phyloP scores from a whole-genome alignment of 1,140 invertebrate genomes.

The Subanguina moxae region DNA sequence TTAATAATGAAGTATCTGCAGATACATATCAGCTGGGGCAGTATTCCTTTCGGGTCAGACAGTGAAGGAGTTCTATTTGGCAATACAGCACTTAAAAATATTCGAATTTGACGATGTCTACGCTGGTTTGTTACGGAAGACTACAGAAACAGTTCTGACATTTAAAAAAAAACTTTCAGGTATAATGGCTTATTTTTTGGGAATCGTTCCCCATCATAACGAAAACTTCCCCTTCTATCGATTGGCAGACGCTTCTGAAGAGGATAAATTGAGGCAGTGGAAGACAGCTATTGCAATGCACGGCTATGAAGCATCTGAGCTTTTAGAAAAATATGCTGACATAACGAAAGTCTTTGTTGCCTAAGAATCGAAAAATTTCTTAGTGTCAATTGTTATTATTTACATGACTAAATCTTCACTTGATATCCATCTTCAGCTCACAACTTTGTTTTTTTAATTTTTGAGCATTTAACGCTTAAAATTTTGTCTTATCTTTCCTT shows the following conservation, averaged over 20 bases:
- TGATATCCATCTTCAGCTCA: no score
- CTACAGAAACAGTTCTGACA: neutral
- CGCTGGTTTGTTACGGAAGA: neutral
- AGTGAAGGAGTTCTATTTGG: constrained; percentile 1
- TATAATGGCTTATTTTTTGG: neutral
- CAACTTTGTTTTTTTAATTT: no score
- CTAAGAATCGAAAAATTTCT: no score
- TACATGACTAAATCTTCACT: no score
- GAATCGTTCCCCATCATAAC: neutral
- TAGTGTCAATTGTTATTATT: no score
- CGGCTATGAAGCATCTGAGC: neutral
- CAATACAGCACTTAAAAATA: neutral
- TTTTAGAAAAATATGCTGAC: neutral
- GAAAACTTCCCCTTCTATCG: neutral
- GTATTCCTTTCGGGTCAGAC: neutral
- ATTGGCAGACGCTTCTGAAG: neutral
- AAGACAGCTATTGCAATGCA: constrained; percentile 1
- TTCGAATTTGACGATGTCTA: neutral
- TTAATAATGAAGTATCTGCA: no score
- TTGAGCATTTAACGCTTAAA: no score
- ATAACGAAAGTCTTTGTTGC: no score
- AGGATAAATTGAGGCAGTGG: neutral
- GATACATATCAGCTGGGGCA: constrained; percentile 3
- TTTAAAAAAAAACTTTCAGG: constrained; percentile 1
- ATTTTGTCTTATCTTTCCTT: no score